Evolutionary conservation across 2,797 vertebrate species (phyloP), one percentile per base, ranked within the genome.

Genomic region (Nannoperca obscura): DNA sequence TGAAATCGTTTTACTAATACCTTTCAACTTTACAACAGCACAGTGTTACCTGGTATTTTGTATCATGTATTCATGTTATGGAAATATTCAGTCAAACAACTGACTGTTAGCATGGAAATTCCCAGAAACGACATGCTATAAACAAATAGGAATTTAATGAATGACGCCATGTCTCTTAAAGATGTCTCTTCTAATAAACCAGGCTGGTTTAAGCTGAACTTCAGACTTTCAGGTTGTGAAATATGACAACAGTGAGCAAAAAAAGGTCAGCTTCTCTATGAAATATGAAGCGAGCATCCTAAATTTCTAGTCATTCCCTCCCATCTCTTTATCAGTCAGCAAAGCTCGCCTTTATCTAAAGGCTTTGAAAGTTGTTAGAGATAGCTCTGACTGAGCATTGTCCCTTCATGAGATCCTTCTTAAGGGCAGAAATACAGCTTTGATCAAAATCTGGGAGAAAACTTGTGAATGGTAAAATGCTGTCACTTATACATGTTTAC

Each of bases 211-310:
- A 76, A 54, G 24, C 32, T 40, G 19, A 82, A 68, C 60, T 65
- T 72, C 59, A 77, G 62, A 74, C 54, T 40, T 15, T 64, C 17
- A 62, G 59, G 30, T 60, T 72, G 44, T 65, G 59, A 68, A 75
- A 50, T 70, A 46, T 58, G 62, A 63, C 47, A 1, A 49, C 5
- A 40, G 52, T 74, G 54, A 72, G n/a, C 40, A 53, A 60, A 50
- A 61, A 79, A 76, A 76, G 8, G 22, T 65, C 46, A 44, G 24
- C 13, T 68, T 64, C 17, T 7, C 17, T 30, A 7, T 55, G 52
- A 78, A 73, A 63, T 63, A 54, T 63, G 36, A 79, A 32, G 66
- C 62, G 17, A 17, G 32, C 8, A 27, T 36, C n/a, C 19, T 46
- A 5, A 47, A 74, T 71, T 20, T 22, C n/a, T 27, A 32, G 59